A percentile compares a stretch with the other conserved stretches of the same genome.
Evolutionary conservation across 2,113 vertebrate species (phyloP).

Genomic region (Caloenas nicobarica): DNA sequence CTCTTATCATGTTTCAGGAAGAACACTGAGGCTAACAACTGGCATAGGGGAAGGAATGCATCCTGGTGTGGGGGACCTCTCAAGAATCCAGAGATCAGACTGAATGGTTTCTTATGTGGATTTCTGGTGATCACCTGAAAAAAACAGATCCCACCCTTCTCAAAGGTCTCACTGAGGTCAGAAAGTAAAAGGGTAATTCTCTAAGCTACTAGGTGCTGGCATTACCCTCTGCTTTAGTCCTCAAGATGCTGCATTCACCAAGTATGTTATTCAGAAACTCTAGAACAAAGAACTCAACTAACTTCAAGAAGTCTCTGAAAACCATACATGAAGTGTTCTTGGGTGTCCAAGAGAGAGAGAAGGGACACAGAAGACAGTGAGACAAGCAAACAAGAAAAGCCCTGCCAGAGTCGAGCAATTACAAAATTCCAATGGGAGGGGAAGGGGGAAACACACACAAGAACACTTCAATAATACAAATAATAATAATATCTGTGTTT

Average conservation of each 20-base stretch:
- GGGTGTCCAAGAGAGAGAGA: background rate
- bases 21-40: background rate
- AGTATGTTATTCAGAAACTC: background rate
- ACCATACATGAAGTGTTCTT: background rate
- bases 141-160: background rate
- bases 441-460: background rate
- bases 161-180: background rate
- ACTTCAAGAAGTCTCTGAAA: background rate
- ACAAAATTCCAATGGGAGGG: background rate
- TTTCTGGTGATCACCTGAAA: background rate
- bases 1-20: background rate
- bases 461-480: background rate
- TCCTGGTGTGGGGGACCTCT: background rate
- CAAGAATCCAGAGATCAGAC: background rate
- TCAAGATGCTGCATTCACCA: background rate
- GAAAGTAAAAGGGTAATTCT: background rate
- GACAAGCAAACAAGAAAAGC: background rate
- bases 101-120: background rate
- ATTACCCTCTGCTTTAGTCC: background rate
- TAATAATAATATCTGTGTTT: background rate
- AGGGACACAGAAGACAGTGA: background rate
- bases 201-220: background rate
- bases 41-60: fast-evolving
- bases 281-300: background rate
- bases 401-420: background rate